Base-by-base conservation (phyloP, 2,888 invertebrate genomes). In the Ormyrus thymus region DNA sequence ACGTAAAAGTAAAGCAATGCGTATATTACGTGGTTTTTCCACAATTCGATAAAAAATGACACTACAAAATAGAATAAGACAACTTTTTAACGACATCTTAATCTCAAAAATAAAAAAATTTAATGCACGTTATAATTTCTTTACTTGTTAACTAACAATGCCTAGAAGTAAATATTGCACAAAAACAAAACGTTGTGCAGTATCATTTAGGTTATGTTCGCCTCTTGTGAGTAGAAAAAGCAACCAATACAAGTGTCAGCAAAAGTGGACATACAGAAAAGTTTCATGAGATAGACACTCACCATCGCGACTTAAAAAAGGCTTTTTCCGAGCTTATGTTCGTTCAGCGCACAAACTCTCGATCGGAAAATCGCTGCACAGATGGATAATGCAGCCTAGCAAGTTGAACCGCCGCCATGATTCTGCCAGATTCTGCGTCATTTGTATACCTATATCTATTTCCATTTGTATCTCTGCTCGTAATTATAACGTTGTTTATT, bases 331-430 rank as follows among this genome's bases (percentile, higher is more conserved):
- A 55, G n/a, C 2, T 8, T 0, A 6, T 9, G 62, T 5, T 76
- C 58, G 29, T 83, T 89, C 87, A 90, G 80, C 87, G 86, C 61
- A 84, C 81, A 80, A 84, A 87, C 82, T 90, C 89, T 86, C 90
- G 89, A 85, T 90, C 89, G 77, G 89, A 90, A 85, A 87, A 89
- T 81, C 89, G 87, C 73, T 87, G 82, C 50, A 88, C 84, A 82
- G 85, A 84, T 76, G 83, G 84, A 83, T 84, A 86, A 73, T 79
- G 85, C 79, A 84, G 84, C 80, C 84, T 87, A 29, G 87, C 86
- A 64, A 87, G 84, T 64, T 86, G 76, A 82, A 86, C 84, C 79
- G 88, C 87, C 86, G 87, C 88, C 89, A 89, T 89, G 71, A 76
- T 81, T 81, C 70, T 77, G 70, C 70, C 29, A 29, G 29, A 29